Conservation (phyloP, 2,888 invertebrate genomes). For the Pristionchus fissidentatus region DNA sequence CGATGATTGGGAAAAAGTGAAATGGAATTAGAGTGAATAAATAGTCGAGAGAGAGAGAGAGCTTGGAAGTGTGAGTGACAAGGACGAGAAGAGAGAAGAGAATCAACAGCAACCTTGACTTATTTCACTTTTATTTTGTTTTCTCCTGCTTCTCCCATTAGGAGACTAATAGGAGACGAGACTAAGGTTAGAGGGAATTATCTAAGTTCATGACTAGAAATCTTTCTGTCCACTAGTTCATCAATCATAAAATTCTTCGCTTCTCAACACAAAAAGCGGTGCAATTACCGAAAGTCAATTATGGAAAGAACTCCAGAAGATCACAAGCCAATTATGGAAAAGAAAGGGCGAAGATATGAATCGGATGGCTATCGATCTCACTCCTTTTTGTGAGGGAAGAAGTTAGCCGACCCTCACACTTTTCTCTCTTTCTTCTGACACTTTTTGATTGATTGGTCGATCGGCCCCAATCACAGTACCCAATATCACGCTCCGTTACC, state of each 20-base stretch:
- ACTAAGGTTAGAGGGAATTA: too few species aligned
- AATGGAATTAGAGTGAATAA: neutral
- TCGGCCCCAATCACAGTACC: neutral
- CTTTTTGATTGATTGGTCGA: neutral
- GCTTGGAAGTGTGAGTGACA: neutral
- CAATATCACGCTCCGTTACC: conserved; percentile 48
- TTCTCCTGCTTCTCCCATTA: too few species aligned
- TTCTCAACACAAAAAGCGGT: too few species aligned
- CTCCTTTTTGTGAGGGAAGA: neutral
- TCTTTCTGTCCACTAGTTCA: too few species aligned
- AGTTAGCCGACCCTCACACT: neutral
- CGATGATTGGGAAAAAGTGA: too few species aligned
- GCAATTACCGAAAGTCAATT: conserved; percentile 29
- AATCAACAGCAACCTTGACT: conserved; percentile 12
- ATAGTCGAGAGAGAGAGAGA: conserved; percentile 16
- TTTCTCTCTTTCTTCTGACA: neutral
- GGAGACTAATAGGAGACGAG: too few species aligned
- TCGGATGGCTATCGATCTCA: conserved; percentile 7
- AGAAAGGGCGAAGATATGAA: conserved; percentile 23
- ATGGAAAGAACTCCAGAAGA: neutral
- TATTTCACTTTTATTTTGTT: conserved; percentile 36
- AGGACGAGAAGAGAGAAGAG: conserved; percentile 32
- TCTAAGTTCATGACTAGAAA: too few species aligned
- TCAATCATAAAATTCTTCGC: too few species aligned
- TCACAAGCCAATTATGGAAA: conserved; percentile 24